These are phyloP conservation scores for Oxygymnocypris stewartii DNA, from an alignment of 2,113 vertebrate genomes.

Conservation along the genomic window DNA sequence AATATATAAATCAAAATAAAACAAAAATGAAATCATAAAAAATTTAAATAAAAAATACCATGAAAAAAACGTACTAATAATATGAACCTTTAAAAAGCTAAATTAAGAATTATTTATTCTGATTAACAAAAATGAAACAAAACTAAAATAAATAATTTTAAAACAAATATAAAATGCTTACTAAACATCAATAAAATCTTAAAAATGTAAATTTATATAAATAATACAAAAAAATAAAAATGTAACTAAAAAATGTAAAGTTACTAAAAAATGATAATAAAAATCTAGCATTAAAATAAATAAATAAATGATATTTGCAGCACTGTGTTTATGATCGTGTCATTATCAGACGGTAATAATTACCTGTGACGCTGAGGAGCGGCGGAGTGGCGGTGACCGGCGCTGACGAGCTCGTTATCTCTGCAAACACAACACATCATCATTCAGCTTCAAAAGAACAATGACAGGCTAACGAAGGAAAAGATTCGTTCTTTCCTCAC, in stretches of 20 bases:
- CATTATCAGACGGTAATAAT: too few relatives aligned
- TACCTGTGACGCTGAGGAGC: background rate
- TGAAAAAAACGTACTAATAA: too few relatives aligned
- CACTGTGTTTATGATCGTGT: background rate
- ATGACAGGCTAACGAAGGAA: background rate
- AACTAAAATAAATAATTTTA: too few relatives aligned
- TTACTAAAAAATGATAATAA: background rate
- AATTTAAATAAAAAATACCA: too few relatives aligned
- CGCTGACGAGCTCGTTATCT: background rate
- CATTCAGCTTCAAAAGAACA: background rate
- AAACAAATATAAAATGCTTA: too few relatives aligned
- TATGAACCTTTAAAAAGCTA: too few relatives aligned
- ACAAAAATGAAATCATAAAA: too few relatives aligned
- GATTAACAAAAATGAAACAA: too few relatives aligned
- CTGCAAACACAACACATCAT: background rate
- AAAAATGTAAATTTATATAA: too few relatives aligned
- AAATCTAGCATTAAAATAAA: background rate
- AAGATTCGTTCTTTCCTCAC: too few relatives aligned
- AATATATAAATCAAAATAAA: background rate
- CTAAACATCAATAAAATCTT: background rate
- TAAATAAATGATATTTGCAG: background rate
- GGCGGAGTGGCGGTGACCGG: background rate
- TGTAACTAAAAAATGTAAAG: background rate
- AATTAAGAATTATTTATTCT: too few relatives aligned
- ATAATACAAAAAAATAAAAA: too few relatives aligned